phyloP scores from a whole-genome alignment of 2,888 invertebrate genomes.

The Andrena praecox region DNA sequence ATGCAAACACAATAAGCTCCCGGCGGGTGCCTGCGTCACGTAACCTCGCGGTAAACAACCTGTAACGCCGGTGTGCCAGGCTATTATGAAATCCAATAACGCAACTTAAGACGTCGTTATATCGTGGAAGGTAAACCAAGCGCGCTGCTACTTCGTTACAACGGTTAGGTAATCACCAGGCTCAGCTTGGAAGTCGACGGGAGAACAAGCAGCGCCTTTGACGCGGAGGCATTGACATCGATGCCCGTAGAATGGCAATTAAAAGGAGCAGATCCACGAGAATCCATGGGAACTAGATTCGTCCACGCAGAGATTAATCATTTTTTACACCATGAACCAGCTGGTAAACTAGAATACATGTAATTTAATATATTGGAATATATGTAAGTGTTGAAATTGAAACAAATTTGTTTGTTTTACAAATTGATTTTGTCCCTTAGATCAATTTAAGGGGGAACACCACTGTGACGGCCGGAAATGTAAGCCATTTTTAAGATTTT shows the following conservation, averaged over 20 bases:
- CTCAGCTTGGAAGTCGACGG: slow-evolving; percentile 7
- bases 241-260: slow-evolving; percentile 4
- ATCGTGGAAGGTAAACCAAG: not conserved
- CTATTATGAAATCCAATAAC: slow-evolving; percentile 57
- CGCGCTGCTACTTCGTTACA: not conserved
- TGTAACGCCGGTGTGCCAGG: slow-evolving; percentile 30
- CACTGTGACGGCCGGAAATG: too few species aligned
- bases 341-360: too few species aligned
- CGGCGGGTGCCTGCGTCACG: slow-evolving; percentile 40
- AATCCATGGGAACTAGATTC: not conserved
- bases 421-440: too few species aligned
- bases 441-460: too few species aligned
- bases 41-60: slow-evolving; percentile 50
- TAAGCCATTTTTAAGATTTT: too few species aligned
- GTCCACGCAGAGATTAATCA: too few species aligned
- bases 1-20: slow-evolving; percentile 60
- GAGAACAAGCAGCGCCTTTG: not conserved
- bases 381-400: too few species aligned
- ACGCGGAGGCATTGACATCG: slow-evolving; percentile 2
- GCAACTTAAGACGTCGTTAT: slow-evolving; percentile 55
- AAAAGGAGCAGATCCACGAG: not conserved
- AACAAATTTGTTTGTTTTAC: too few species aligned
- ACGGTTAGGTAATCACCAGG: not conserved
- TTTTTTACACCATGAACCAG: too few species aligned
- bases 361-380: too few species aligned